A percentile compares a stretch with the other conserved stretches of the same genome.
Evolutionary conservation across 2,113 vertebrate species (phyloP).

Genomic region (Centropristis striata): DNA sequence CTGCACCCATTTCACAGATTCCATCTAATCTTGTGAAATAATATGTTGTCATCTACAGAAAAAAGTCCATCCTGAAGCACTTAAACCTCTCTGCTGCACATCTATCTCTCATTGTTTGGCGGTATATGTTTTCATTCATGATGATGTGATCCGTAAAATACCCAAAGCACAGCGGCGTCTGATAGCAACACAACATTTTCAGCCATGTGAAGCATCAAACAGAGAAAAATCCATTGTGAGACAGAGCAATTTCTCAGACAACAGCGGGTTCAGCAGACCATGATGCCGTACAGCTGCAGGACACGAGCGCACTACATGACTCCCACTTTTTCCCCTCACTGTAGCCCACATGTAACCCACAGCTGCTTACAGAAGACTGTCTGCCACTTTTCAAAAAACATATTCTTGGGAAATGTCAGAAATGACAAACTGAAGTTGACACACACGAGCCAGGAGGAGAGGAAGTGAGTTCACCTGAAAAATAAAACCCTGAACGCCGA

Average conservation of each 20-base stretch:
- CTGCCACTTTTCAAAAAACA: conserved; percentile 26
- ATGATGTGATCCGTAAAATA: conserved; percentile 16
- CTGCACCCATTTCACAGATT: background rate
- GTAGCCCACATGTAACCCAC: conserved; percentile 28
- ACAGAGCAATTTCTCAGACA: conserved; percentile 43
- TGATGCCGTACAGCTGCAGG: conserved; percentile 14
- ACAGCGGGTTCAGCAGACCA: conserved; percentile 36
- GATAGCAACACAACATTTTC: conserved; percentile 19
- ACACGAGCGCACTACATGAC: conserved; percentile 6
- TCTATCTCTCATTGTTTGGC: background rate
- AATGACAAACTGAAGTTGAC: conserved; percentile 53
- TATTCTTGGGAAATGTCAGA: conserved; percentile 49
- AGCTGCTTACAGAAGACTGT: conserved; percentile 14
- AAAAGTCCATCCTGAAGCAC: background rate
- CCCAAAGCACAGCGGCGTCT: background rate
- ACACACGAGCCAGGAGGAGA: background rate
- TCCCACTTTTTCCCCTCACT: conserved; percentile 16
- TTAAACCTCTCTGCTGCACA: background rate
- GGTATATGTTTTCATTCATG: background rate
- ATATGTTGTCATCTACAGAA: background rate
- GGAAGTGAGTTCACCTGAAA: background rate
- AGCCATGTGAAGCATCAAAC: conserved; percentile 31
- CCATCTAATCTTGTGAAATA: conserved; percentile 40
- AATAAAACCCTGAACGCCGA: background rate
- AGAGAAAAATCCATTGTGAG: conserved; percentile 24